These are phyloP conservation scores for Metaphire vulgaris DNA, from an alignment of 1,140 invertebrate genomes.

Conservation along the genomic window DNA sequence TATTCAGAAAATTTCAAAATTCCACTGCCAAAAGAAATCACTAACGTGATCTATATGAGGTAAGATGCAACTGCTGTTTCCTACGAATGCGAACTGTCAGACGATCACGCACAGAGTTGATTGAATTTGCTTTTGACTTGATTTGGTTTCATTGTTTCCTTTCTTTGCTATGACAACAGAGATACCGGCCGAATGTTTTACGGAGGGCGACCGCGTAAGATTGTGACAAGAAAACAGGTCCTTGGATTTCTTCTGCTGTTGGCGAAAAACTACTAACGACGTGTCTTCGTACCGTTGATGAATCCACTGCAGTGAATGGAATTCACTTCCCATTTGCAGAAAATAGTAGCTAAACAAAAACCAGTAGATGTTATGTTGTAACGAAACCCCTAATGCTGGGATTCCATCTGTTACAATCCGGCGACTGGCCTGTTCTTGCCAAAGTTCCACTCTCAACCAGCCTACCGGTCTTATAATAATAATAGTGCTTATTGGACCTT, in stretches of 20 bases:
- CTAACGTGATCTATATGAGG: not conserved
- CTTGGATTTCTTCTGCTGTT: slow-evolving; percentile 34
- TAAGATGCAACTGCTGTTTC: not conserved
- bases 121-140: slow-evolving; percentile 38
- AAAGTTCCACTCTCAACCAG: too few relatives aligned
- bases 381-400: too few relatives aligned
- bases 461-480: too few relatives aligned
- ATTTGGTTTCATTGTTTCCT: slow-evolving; percentile 31
- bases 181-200: slow-evolving; percentile 11
- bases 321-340: not conserved
- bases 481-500: too few relatives aligned
- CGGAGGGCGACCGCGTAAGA: not conserved
- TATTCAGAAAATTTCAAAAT: not conserved
- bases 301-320: slow-evolving; percentile 38
- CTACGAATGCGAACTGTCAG: slow-evolving; percentile 24
- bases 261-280: slow-evolving; percentile 45
- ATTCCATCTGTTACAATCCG: too few relatives aligned
- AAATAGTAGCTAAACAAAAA: too few relatives aligned
- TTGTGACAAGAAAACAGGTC: not conserved
- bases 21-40: not conserved
- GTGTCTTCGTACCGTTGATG: slow-evolving; percentile 52
- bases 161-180: slow-evolving; percentile 36
- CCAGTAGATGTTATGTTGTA: too few relatives aligned
- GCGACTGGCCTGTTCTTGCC: too few relatives aligned
- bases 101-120: slow-evolving; percentile 39